Percentiles rank a stretch among this genome's conserved stretches.
Evolutionary conservation across 2,797 vertebrate species (phyloP).

Genomic region (Falco cherrug): DNA sequence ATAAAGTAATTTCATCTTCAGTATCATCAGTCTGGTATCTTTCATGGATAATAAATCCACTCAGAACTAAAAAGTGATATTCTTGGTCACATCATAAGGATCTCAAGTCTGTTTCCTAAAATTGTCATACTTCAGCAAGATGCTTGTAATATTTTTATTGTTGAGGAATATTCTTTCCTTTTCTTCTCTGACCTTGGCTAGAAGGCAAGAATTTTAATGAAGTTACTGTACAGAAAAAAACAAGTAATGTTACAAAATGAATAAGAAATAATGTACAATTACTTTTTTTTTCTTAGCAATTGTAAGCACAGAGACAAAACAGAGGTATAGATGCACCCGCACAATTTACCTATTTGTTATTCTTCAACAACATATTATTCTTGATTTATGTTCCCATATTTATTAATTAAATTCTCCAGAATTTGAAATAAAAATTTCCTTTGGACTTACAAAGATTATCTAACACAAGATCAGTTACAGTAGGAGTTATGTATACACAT

Average conservation of each 20-base stretch:
- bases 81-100: neutral
- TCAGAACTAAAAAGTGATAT: neutral
- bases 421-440: neutral
- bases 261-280: neutral
- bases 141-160: neutral
- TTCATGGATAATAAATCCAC: neutral
- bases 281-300: neutral
- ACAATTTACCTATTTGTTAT: neutral
- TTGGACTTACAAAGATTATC: neutral
- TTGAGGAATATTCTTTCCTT: neutral
- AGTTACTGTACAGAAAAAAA: neutral
- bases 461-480: neutral
- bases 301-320: neutral
- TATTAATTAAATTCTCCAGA: neutral
- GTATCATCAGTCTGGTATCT: neutral
- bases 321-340: neutral
- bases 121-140: neutral
- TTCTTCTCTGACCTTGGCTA: neutral
- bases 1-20: neutral
- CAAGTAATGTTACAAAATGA: neutral
- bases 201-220: neutral
- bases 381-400: neutral
- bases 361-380: neutral
- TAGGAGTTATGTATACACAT: fast-evolving
- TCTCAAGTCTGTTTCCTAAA: neutral